These are phyloP conservation scores for Lithosia quadra DNA, from an alignment of 2,888 invertebrate species.

Conservation along the genomic window DNA sequence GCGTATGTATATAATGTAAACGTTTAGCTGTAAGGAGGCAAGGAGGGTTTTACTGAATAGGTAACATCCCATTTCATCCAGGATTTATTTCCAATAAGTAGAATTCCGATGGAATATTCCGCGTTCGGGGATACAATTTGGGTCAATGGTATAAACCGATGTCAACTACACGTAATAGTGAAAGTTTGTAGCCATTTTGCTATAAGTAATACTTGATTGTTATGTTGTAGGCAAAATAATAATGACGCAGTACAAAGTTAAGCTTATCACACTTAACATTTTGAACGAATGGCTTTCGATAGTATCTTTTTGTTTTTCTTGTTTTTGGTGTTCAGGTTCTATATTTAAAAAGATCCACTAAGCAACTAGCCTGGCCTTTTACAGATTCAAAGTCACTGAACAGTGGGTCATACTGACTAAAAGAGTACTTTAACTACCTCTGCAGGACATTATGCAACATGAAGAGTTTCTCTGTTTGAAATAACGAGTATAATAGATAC, in stretches of 20 bases:
- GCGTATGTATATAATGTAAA: conserved; percentile 25
- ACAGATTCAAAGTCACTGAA: not conserved
- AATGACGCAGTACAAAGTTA: not conserved
- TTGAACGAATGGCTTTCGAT: not conserved
- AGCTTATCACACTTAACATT: not conserved
- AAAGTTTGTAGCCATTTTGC: conserved; percentile 61
- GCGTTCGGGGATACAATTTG: conserved; percentile 67
- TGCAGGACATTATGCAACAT: too few relatives aligned
- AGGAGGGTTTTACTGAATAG: conserved; percentile 59
- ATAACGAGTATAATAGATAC: too few relatives aligned
- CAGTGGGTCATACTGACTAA: not conserved
- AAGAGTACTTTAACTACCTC: not conserved
- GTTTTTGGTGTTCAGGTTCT: not conserved
- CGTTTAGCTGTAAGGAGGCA: conserved; percentile 40
- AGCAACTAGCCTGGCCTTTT: too few relatives aligned
- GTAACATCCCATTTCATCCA: conserved; percentile 76
- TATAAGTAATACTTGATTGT: conserved; percentile 58
- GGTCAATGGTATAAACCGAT: conserved; percentile 58
- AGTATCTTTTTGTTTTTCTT: not conserved
- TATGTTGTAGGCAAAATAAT: not conserved
- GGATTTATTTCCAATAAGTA: conserved; percentile 80
- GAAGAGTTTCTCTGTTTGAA: too few relatives aligned
- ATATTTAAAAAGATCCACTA: too few relatives aligned
- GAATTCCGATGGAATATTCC: conserved; percentile 70
- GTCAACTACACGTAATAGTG: conserved; percentile 56